A percentile compares a stretch with the other conserved stretches of the same genome.
These are phyloP conservation scores for Dromaius novaehollandiae DNA, from an alignment of 2,113 vertebrate genomes.

Conservation along the genomic window DNA sequence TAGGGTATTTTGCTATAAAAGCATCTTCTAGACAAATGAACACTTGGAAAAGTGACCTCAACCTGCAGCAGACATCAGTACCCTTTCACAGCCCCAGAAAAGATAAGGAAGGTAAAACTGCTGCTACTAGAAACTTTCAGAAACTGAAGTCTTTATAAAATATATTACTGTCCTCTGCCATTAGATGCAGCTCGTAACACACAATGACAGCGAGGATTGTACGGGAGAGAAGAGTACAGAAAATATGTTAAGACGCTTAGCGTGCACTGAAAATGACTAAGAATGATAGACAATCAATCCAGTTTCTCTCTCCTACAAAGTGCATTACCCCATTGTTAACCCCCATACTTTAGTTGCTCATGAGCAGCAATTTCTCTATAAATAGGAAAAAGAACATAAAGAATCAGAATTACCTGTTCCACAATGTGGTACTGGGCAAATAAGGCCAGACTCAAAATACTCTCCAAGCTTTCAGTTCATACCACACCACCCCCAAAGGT, in stretches of 20 bases:
- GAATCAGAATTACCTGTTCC: neutral
- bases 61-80: neutral
- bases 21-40: neutral
- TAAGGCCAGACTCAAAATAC: neutral
- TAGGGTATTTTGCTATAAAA: too few relatives aligned
- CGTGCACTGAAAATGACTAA: neutral
- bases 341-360: neutral
- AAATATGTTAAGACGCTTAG: neutral
- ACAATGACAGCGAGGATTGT: neutral
- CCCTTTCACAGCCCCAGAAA: too few relatives aligned
- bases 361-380: neutral
- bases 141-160: neutral
- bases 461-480: neutral
- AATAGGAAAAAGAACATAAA: neutral
- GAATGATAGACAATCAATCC: neutral
- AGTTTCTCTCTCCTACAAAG: neutral
- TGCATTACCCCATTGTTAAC: neutral
- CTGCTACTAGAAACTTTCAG: neutral
- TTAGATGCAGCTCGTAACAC: neutral
- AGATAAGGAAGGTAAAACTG: neutral
- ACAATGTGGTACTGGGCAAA: too few relatives aligned
- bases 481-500: neutral
- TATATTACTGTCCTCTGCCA: neutral
- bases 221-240: neutral
- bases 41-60: neutral